These are phyloP conservation scores for Taxidea taxus DNA, from an alignment of 2,113 vertebrate species.

Conservation along the genomic window DNA sequence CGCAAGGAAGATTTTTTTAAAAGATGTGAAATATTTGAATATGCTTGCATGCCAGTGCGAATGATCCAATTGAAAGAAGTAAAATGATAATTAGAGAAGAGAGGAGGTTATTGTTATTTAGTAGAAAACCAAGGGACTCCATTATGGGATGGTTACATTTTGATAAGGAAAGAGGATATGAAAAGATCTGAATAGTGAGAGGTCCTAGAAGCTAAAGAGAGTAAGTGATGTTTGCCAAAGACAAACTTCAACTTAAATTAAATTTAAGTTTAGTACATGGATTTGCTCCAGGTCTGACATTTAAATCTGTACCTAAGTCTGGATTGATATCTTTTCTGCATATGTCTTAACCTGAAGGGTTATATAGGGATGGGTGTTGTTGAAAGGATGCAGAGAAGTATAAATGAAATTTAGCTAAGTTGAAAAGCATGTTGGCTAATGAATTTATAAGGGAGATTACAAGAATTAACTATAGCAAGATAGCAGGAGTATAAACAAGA, in stretches of 20 bases:
- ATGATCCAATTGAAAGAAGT: not conserved
- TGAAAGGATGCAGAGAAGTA: not conserved
- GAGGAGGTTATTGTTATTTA: not conserved
- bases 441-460: not conserved
- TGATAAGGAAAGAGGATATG: not conserved
- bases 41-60: not conserved
- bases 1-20: not conserved
- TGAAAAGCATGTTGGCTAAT: not conserved
- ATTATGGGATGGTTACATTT: not conserved
- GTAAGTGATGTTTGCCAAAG: not conserved
- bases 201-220: not conserved
- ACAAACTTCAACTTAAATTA: not conserved
- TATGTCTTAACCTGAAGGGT: not conserved
- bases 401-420: conserved; percentile 25
- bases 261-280: not conserved
- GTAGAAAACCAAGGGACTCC: not conserved
- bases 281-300: not conserved
- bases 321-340: not conserved
- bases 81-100: not conserved
- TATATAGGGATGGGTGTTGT: not conserved
- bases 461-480: conserved; percentile 4
- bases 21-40: not conserved
- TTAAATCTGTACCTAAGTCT: not conserved
- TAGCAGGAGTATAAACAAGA: conserved; percentile 16
- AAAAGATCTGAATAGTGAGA: not conserved